Conservation (phyloP, 1,140 invertebrate genomes). For the Kradibia gibbosae region DNA sequence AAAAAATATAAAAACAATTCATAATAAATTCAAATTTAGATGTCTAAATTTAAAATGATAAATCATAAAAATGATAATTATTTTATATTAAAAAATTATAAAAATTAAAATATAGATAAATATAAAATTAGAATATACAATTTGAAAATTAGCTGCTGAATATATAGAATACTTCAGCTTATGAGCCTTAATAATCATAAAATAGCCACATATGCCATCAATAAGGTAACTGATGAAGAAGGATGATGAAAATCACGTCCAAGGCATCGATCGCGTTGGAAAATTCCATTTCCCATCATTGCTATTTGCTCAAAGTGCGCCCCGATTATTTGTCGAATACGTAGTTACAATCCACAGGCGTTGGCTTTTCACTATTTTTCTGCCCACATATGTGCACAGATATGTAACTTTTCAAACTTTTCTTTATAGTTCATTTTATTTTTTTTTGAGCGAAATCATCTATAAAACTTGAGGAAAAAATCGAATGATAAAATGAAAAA, state of each 20-base stretch:
- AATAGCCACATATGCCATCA: background rate
- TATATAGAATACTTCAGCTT: no score
- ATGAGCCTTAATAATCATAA: no score
- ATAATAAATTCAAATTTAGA: no score
- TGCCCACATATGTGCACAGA: background rate
- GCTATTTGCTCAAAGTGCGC: conserved; percentile 16
- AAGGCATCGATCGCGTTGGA: conserved; percentile 13
- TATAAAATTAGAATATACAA: no score
- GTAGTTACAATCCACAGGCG: conserved; percentile 23
- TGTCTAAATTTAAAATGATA: no score
- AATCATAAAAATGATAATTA: no score
- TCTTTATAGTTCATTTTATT: conserved; percentile 6
- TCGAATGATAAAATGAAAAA: background rate
- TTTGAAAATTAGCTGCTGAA: no score
- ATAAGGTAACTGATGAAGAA: conserved; percentile 5
- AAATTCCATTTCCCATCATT: conserved; percentile 41
- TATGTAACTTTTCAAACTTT: background rate
- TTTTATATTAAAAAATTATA: no score
- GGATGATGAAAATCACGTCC: conserved; percentile 19
- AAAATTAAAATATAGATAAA: no score
- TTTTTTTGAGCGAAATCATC: background rate
- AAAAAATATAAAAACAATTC: no score
- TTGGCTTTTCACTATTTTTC: background rate
- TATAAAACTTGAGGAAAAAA: background rate
- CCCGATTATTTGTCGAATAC: conserved; percentile 32